Evolutionary conservation across 2,797 vertebrate genomes (phyloP).

Genomic region (Pyrocephalus nanus): DNA sequence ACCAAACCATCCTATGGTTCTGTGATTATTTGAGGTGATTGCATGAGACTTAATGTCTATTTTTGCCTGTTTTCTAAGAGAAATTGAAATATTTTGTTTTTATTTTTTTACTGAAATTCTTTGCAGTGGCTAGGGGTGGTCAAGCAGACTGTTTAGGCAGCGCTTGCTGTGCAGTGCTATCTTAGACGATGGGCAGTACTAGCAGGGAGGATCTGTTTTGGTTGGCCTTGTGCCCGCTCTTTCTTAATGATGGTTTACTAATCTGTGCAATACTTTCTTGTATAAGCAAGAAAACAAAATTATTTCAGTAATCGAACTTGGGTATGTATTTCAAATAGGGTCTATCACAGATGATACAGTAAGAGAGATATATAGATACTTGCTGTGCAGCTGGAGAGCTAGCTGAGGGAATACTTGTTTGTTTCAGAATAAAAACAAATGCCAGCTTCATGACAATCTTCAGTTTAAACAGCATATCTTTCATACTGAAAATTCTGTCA

Average conservation of each 20-base stretch:
- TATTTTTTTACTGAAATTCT: background rate
- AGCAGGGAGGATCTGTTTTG: background rate
- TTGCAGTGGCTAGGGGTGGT: background rate
- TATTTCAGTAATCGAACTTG: background rate
- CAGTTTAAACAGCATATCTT: background rate
- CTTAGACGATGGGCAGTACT: background rate
- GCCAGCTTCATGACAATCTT: background rate
- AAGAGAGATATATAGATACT: background rate
- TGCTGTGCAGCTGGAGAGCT: background rate
- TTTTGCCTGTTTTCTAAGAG: background rate
- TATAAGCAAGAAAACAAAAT: background rate
- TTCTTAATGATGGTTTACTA: background rate
- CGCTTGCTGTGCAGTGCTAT: background rate
- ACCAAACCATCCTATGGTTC: background rate
- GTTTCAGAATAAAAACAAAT: background rate
- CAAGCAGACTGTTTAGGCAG: background rate
- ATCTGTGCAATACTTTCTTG: background rate
- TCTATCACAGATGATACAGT: background rate
- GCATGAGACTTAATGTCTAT: background rate
- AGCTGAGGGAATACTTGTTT: background rate
- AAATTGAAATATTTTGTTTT: background rate
- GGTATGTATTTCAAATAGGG: background rate
- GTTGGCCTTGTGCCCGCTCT: background rate
- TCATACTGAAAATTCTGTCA: background rate
- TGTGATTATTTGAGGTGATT: background rate